Evolutionary conservation across 2,113 vertebrate genomes (phyloP).

Genomic region (Halichoerus grypus): DNA sequence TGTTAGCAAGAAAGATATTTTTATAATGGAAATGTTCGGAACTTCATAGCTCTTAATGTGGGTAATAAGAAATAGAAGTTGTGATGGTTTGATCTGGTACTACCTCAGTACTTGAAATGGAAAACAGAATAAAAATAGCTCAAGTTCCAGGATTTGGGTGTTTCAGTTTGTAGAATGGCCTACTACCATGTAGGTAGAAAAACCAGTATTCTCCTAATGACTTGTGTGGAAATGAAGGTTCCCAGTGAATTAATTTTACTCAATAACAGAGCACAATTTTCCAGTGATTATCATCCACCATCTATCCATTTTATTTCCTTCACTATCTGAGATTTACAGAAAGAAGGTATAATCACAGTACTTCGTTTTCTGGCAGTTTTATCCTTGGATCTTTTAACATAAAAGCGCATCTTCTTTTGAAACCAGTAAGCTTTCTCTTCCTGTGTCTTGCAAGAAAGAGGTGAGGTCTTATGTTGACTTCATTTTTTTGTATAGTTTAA

Average conservation of each 20-base stretch:
- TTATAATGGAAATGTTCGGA: slow-evolving; percentile 73
- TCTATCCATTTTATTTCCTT: slow-evolving; percentile 84
- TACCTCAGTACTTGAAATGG: slow-evolving; percentile 81
- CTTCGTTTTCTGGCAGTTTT: slow-evolving; percentile 83
- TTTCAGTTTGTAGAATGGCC: slow-evolving; percentile 82
- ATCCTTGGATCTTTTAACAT: slow-evolving; percentile 84
- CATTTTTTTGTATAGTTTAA: slow-evolving; percentile 73
- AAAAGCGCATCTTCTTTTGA: slow-evolving; percentile 82
- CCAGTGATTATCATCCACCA: slow-evolving; percentile 83
- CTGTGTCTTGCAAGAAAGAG: slow-evolving; percentile 79
- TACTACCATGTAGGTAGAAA: slow-evolving; percentile 70
- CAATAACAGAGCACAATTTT: slow-evolving; percentile 83
- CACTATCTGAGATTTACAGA: slow-evolving; percentile 86
- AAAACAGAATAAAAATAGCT: slow-evolving; percentile 83
- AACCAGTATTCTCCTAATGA: slow-evolving; percentile 81
- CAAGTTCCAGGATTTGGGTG: slow-evolving; percentile 68
- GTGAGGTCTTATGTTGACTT: slow-evolving; percentile 76
- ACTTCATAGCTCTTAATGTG: slow-evolving; percentile 50
- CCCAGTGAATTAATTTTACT: slow-evolving; percentile 88
- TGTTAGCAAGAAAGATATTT: slow-evolving; percentile 22
- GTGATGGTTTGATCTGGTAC: slow-evolving; percentile 20
- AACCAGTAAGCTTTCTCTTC: slow-evolving; percentile 81
- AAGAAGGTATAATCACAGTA: slow-evolving; percentile 81
- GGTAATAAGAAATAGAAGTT: slow-evolving; percentile 56
- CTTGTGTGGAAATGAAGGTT: slow-evolving; percentile 83